A percentile compares a stretch with the other conserved stretches of the same genome.
These are phyloP conservation scores for Eidolon helvum DNA, from an alignment of 2,113 vertebrate genomes.

Conservation along the genomic window DNA sequence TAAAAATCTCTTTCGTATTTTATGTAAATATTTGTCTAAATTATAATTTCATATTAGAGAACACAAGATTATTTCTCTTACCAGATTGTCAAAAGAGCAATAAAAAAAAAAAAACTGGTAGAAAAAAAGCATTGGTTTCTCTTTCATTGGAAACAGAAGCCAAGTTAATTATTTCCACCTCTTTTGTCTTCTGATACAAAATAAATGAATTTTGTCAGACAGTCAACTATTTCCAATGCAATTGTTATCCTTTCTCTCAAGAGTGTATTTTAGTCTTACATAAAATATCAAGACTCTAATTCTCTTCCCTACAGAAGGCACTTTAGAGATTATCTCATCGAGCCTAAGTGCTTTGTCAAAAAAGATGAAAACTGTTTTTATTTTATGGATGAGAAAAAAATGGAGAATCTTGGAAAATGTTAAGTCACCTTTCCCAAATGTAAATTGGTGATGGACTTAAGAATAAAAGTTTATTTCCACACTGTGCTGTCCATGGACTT, in stretches of 20 bases:
- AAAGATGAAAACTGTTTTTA: constrained; percentile 33
- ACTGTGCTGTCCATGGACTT: not conserved
- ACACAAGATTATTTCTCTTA: not conserved
- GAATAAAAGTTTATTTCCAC: not conserved
- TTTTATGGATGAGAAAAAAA: not conserved
- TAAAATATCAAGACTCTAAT: not conserved
- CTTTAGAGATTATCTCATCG: not conserved
- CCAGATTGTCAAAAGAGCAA: not conserved
- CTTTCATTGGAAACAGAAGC: not conserved
- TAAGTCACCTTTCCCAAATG: not conserved
- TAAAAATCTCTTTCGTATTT: not conserved
- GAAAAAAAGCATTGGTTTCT: not conserved
- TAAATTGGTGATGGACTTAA: not conserved
- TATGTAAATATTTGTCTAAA: constrained; percentile 5
- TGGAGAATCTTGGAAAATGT: not conserved
- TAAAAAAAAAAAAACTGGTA: not conserved
- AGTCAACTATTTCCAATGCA: constrained; percentile 33
- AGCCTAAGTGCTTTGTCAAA: not conserved
- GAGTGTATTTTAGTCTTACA: not conserved
- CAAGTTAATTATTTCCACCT: constrained; percentile 44
- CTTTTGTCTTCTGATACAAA: constrained; percentile 3
- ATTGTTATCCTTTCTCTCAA: constrained; percentile 35
- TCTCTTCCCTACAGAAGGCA: not conserved
- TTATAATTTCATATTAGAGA: constrained; percentile 11
- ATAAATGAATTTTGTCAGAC: constrained; percentile 34